Evolutionary conservation across 2,888 invertebrate genomes (phyloP), one percentile per base, ranked within the genome.

Genomic region (Ligdia adustata): DNA sequence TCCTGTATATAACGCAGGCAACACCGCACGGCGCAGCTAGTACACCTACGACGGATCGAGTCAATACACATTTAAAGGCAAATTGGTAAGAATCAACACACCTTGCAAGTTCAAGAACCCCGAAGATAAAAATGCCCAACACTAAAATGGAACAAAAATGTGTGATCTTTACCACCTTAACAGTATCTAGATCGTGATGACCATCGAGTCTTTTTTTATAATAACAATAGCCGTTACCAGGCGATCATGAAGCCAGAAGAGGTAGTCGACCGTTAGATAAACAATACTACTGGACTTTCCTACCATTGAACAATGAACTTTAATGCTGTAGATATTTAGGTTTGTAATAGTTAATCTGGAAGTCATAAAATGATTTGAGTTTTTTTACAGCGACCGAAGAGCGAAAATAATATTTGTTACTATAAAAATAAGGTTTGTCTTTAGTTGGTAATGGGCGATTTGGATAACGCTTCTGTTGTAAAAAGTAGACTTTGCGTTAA

Each of bases 211-310:
- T 33, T 52, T 70, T 65, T 69, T 59, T 66, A 31, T 37, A 72
- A 70, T 70, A 77, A 75, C 65, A 64, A 56, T 55, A 62, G 60
- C 74, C 73, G 72, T 74, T 81, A 82, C 79, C 70, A 77, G 73
- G 76, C 74, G 61, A 64, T 71, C 78, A 79, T 75, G 75, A 74
- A 71, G 64, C 64, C 62, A 14, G 37, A 29, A 65, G 54, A 64
- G 66, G 64, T 80, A 79, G 80, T 80, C 69, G 82, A 84, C 84
- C 84, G 84, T 68, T 66, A 67, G 57, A 15, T 44, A 15, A 16
- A 52, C 62, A 55, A 61, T 50, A 45, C 49, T 7, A 26, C 18
- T 20, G 26, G 2, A 34, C 16, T 9, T 6, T 12, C 4, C 2
- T 22, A 3, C 15, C 28, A 16, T 35, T 39, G 9, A 2, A 41